These are phyloP conservation scores for Eledone cirrhosa DNA, from an alignment of 2,888 invertebrate genomes.

Conservation along the genomic window DNA sequence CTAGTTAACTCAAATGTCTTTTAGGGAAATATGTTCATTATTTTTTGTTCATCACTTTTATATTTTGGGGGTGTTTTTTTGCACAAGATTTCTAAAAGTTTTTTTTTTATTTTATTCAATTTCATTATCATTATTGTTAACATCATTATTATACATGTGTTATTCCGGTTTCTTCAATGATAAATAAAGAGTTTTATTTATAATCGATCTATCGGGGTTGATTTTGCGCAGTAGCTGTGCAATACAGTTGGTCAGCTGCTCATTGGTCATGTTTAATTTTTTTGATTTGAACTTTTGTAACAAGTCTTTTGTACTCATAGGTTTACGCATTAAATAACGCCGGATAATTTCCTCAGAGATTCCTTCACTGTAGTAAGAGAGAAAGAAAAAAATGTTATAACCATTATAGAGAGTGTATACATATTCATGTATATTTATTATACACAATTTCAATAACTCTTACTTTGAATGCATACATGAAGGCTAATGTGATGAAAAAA, in stretches of 20 bases:
- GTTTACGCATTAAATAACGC: slow-evolving; percentile 92
- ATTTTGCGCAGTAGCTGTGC: slow-evolving; percentile 93
- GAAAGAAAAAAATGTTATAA: neutral
- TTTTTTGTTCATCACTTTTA: too few relatives aligned
- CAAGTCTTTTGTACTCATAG: slow-evolving; percentile 96
- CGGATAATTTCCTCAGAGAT: slow-evolving; percentile 95
- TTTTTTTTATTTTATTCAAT: neutral
- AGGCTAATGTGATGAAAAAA: too few relatives aligned
- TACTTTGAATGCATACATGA: too few relatives aligned
- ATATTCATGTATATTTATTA: too few relatives aligned
- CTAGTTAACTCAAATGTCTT: too few relatives aligned
- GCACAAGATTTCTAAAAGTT: too few relatives aligned
- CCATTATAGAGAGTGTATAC: neutral
- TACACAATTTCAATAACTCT: too few relatives aligned
- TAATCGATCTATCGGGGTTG: slow-evolving; percentile 89
- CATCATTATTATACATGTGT: neutral
- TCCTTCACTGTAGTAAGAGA: slow-evolving; percentile 51
- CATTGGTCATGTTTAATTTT: slow-evolving; percentile 87
- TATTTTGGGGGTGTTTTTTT: too few relatives aligned
- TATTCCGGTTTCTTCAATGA: slow-evolving; percentile 69
- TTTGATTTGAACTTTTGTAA: slow-evolving; percentile 95
- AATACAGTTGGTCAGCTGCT: slow-evolving; percentile 91
- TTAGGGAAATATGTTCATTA: too few relatives aligned
- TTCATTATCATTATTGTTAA: neutral
- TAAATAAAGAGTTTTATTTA: slow-evolving; percentile 93